phyloP scores from a whole-genome alignment of 2,797 vertebrate species.

The Paedocypris micromegethes region DNA sequence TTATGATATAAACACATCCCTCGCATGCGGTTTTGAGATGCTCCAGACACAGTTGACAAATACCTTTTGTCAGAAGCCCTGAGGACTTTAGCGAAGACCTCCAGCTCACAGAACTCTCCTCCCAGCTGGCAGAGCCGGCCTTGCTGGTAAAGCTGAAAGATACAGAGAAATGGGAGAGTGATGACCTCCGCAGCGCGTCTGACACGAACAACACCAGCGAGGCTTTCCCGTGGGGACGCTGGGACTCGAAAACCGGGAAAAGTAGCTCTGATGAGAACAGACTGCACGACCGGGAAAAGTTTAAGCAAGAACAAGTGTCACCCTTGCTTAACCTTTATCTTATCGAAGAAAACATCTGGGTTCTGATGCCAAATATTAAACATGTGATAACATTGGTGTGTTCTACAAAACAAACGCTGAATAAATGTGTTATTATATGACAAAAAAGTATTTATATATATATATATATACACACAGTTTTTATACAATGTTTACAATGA shows the following conservation, averaged over 20 bases:
- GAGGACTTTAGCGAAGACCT: slow-evolving; percentile 98
- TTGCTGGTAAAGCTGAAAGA: slow-evolving; percentile 94
- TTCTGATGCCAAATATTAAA: neutral
- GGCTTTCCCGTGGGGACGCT: slow-evolving; percentile 32
- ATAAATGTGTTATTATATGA: neutral
- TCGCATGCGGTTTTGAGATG: neutral
- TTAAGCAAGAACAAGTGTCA: slow-evolving; percentile 26
- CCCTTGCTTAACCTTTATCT: neutral
- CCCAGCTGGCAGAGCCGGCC: slow-evolving; percentile 96
- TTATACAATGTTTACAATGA: no score
- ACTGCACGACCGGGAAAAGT: slow-evolving; percentile 26
- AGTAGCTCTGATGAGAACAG: slow-evolving; percentile 15
- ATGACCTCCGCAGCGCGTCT: slow-evolving; percentile 29
- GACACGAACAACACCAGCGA: slow-evolving; percentile 36
- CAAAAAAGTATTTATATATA: neutral
- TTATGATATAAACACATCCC: neutral
- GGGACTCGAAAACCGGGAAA: slow-evolving; percentile 25
- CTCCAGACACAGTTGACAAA: slow-evolving; percentile 22
- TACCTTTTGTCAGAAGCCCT: slow-evolving; percentile 98
- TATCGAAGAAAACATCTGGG: slow-evolving; percentile 5
- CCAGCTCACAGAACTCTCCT: slow-evolving; percentile 98
- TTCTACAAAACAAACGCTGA: neutral
- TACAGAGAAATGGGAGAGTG: slow-evolving; percentile 38
- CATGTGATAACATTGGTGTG: no score
- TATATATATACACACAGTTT: no score